Base-by-base conservation (phyloP, 2,113 vertebrate genomes). In the Fregata magnificens region DNA sequence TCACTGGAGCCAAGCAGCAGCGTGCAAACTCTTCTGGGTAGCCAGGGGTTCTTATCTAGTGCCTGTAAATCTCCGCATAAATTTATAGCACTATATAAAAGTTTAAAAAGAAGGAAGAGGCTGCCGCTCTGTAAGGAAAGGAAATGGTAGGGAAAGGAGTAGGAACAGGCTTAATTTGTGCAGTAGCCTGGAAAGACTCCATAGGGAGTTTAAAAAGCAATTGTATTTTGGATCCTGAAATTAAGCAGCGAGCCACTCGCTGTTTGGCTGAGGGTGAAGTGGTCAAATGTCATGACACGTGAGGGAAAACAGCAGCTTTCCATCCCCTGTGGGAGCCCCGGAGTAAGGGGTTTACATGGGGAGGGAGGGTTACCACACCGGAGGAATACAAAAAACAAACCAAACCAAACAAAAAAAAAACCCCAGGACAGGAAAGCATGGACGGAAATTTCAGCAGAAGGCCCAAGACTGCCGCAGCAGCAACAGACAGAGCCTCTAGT, bases 211-310 rank as follows among this genome's bases (percentile, higher is more conserved):
- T 85, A 82, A 87, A 95, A 94, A 96, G 96, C 96, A 97, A 95
- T 97, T 95, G 91, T 97, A 76, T 85, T 97, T 95, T 70, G 94
- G 94, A 95, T 87, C 81, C 91, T 95, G 96, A 95, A 97, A 96
- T 93, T 63, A 96, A 92, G 93, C 94, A 94, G 97, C 2, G 12
- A 97, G 95, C 55, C 20, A 1, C 76, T 91, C 1, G 1, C 92
- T 67, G 63, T 83, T 92, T 89, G 94, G 93, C 91, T 74, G 94
- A 94, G 91, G 95, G 94, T 96, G 95, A 95, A 82, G 83, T 59
- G 95, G 93, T 95, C 97, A 95, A 92, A 93, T 95, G 95, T 97
- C 97, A 89, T 22, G 73, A 91, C 93, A 91, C 53, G 5, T 81
- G 94, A 92, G 94, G 81, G 95, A 94, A 93, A 96, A 85, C 96